Base-by-base conservation (phyloP, 2,888 invertebrate species). In the Calephelis perditalis region DNA sequence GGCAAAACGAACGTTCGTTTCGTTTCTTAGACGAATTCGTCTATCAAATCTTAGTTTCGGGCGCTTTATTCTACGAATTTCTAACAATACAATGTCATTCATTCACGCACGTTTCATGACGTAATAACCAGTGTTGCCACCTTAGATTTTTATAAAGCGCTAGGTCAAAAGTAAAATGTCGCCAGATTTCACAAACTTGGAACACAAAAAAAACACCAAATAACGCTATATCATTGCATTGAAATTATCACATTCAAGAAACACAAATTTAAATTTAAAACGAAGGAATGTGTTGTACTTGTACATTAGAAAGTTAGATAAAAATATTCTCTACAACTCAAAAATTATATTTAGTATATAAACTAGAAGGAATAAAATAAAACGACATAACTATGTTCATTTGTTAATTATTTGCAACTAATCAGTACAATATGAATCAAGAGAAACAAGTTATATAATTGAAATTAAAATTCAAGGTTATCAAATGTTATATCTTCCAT, bases 401-500 rank as follows among this genome's bases (percentile, higher is more conserved):
- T n/a, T 45, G n/a, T 45, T 45, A n/a, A n/a, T 45, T 5, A 45
- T 45, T 45, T 45, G 45, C n/a, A 45, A 45, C 45, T 57, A 45
- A 12, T 57, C 45, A 57, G 44, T 45, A 57, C 35, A 57, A 57
- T n/a, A 57, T n/a, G 45, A 45, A 57, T 35, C 44, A 45, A 44
- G 35, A 57, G 35, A 57, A 57, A 45, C 44, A 57, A 46, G 45
- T 45, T 45, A 57, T 45, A 45, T 15, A 57, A 57, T 57, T 58
- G 12, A 46, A 46, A 46, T n/a, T 49, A 49, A 58, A 58, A 49
- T 46, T 58, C 37, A 47, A 58, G 58, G 46, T 46, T 12, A 58
- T 58, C 47, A 49, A 47, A 47, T 49, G 58, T 37, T 58, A 58
- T 47, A 49, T 58, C 49, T 49, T 58, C 40, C 10, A 58, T 47